Conservation (phyloP, 2,888 invertebrate genomes). For the Artemia sinica region DNA sequence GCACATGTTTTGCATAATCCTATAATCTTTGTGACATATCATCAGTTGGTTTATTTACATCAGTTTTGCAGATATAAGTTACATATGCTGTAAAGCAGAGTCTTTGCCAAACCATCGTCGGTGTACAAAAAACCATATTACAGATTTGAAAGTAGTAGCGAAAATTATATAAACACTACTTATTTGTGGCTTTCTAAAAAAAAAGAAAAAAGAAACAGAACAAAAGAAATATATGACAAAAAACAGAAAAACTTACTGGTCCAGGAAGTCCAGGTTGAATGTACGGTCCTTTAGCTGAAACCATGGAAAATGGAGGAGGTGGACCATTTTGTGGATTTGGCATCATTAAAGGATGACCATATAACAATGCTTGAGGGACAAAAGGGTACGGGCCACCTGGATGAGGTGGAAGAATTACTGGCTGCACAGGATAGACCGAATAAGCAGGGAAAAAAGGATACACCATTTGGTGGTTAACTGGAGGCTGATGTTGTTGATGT, state of each 20-base stretch:
- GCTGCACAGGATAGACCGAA: neutral
- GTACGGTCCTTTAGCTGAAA: neutral
- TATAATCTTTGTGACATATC: no score
- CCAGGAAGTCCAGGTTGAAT: constrained; percentile 11
- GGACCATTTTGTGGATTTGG: neutral
- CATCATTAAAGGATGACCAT: constrained; percentile 1
- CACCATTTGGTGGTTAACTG: neutral
- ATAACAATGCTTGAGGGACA: neutral
- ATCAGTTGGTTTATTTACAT: no score
- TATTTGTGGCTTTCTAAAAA: neutral
- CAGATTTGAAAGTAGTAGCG: no score
- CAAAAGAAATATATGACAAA: neutral
- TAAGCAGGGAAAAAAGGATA: constrained; percentile 9
- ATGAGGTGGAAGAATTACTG: constrained; percentile 9
- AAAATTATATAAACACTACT: neutral
- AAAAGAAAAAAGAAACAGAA: no score
- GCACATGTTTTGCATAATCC: no score
- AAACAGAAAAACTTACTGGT: neutral
- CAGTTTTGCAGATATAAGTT: no score
- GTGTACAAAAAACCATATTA: no score
- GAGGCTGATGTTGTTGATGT: neutral
- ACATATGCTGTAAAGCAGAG: no score
- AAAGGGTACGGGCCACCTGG: neutral
- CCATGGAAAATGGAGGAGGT: neutral
- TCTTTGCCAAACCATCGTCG: no score